Evolutionary conservation across 2,113 vertebrate genomes (phyloP).

Genomic region (Vicugna pacos): DNA sequence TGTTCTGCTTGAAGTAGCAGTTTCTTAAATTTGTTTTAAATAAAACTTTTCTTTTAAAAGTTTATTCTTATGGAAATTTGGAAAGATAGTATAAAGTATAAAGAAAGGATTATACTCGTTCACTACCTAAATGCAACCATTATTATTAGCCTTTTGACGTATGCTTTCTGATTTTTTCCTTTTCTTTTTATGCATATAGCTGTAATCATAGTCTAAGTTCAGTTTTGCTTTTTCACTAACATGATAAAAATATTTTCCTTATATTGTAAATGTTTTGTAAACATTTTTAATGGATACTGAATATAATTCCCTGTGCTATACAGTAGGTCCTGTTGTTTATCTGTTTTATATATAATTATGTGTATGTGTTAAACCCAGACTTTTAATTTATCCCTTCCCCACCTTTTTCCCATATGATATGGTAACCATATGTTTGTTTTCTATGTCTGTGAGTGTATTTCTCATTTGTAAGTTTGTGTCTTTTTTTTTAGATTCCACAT

Average conservation of each 20-base stretch:
- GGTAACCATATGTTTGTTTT: too few species aligned
- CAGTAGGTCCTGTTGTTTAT: too few species aligned
- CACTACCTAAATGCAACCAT: background rate
- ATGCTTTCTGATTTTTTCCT: conserved; percentile 4
- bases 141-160: background rate
- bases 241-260: conserved; percentile 25
- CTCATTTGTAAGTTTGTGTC: too few species aligned
- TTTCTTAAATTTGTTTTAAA: conserved; percentile 34
- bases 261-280: background rate
- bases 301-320: too few species aligned
- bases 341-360: too few species aligned
- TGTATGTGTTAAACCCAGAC: too few species aligned
- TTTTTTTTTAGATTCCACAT: too few species aligned
- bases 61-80: background rate
- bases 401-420: too few species aligned
- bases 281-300: background rate
- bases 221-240: conserved; percentile 39
- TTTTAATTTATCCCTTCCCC: too few species aligned
- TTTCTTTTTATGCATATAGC: background rate
- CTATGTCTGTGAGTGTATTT: too few species aligned
- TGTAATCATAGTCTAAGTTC: background rate
- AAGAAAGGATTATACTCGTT: background rate
- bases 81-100: background rate
- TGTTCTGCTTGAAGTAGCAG: background rate
- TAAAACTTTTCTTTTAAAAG: background rate